These are phyloP conservation scores for Limnodromus scolopaceus DNA, from an alignment of 2,797 vertebrate species.

Conservation along the genomic window DNA sequence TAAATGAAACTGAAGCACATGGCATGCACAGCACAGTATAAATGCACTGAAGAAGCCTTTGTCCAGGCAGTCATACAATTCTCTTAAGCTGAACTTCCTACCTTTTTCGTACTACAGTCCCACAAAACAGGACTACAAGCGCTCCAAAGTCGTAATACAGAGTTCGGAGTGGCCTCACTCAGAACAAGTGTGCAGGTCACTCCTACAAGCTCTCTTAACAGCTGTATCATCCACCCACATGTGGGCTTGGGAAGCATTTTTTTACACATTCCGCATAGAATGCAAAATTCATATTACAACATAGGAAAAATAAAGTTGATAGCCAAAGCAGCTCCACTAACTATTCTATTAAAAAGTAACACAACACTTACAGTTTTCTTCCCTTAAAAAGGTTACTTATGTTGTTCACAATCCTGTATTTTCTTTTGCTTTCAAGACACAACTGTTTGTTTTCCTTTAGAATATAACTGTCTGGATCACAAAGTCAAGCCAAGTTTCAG, in stretches of 20 bases:
- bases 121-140: neutral
- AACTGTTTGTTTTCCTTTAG: neutral
- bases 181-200: neutral
- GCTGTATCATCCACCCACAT: neutral
- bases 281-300: neutral
- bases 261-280: neutral
- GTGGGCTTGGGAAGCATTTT: neutral
- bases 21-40: neutral
- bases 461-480: neutral
- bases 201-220: neutral
- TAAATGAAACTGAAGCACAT: neutral
- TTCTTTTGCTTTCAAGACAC: constrained; percentile 35
- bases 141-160: neutral
- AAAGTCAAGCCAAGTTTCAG: neutral
- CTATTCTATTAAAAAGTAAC: neutral
- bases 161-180: neutral
- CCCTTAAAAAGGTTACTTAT: neutral
- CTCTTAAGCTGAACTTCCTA: neutral
- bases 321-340: neutral
- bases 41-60: neutral
- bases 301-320: neutral
- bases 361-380: neutral
- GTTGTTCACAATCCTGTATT: constrained; percentile 5
- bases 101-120: neutral
- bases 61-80: neutral